phyloP scores from a whole-genome alignment of 1,140 invertebrate species.

The Apolygus lucorum region DNA sequence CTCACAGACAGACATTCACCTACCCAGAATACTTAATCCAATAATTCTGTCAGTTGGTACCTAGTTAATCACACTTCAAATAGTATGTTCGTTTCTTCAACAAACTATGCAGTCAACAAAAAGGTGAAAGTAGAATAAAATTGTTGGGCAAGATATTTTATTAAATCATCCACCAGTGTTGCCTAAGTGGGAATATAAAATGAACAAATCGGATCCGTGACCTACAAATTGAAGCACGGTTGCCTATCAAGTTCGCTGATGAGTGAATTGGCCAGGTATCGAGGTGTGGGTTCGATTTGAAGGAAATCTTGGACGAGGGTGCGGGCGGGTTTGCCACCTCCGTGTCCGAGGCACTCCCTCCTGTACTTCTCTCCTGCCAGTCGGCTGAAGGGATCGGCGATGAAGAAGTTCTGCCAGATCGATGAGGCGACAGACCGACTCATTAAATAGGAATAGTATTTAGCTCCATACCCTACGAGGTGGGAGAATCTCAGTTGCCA shows the following conservation, averaged over 20 bases:
- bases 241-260: constrained; percentile 42
- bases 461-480: constrained; percentile 93
- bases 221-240: too few species aligned
- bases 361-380: constrained; percentile 67
- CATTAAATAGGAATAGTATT: constrained; percentile 96
- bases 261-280: constrained; percentile 44
- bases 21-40: too few species aligned
- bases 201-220: too few species aligned
- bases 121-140: too few species aligned
- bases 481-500: constrained; percentile 96
- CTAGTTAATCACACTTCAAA: too few species aligned
- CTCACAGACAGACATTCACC: too few species aligned
- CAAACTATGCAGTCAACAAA: too few species aligned
- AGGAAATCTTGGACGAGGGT: constrained; percentile 65
- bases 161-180: too few species aligned
- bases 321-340: constrained; percentile 74
- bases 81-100: too few species aligned
- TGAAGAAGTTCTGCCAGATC: constrained; percentile 88
- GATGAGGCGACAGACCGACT: constrained; percentile 85
- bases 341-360: constrained; percentile 67
- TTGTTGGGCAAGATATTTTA: too few species aligned
- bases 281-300: constrained; percentile 54
- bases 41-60: too few species aligned
- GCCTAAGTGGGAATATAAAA: too few species aligned
- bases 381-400: constrained; percentile 69